phyloP scores from a whole-genome alignment of 2,888 invertebrate genomes.

The Drosophila mimica region DNA sequence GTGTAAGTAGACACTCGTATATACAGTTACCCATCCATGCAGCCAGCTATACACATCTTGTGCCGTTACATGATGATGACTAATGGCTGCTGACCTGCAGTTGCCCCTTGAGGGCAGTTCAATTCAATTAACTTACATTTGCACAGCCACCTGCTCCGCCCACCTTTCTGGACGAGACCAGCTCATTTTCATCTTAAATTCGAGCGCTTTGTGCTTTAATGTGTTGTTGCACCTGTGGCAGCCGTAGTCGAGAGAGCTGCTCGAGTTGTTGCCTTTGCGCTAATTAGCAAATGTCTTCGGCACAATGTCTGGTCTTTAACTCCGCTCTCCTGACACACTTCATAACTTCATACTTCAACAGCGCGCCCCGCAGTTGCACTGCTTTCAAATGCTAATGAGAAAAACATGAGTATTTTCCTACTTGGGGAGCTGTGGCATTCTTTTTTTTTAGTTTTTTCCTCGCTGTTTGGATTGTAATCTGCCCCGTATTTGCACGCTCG shows the following conservation, averaged over 20 bases:
- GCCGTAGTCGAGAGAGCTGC: conserved; percentile 7
- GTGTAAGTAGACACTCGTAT: conserved; percentile 3
- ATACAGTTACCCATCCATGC: background rate
- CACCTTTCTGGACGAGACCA: too few relatives aligned
- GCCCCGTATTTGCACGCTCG: conserved; percentile 12
- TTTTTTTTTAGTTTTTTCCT: background rate
- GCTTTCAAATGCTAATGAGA: conserved; percentile 60
- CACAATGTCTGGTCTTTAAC: conserved; percentile 36
- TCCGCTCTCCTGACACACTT: conserved; percentile 23
- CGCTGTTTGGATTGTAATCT: background rate
- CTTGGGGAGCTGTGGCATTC: conserved; percentile 33
- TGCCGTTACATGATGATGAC: conserved; percentile 49
- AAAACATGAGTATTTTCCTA: conserved; percentile 55
- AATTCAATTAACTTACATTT: conserved; percentile 66
- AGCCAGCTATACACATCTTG: background rate
- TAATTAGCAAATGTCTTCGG: conserved; percentile 66
- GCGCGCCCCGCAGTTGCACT: conserved; percentile 3
- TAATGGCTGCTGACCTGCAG: conserved; percentile 55
- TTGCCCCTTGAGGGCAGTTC: conserved; percentile 56
- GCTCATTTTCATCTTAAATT: conserved; percentile 28
- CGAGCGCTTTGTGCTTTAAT: conserved; percentile 28
- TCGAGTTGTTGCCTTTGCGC: conserved; percentile 43
- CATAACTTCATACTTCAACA: conserved; percentile 32
- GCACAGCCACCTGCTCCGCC: conserved; percentile 4
- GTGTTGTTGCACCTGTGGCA: conserved; percentile 24